Evolutionary conservation across 2,888 invertebrate species (phyloP), one percentile per base, ranked within the genome.

Genomic region (Helobdella robusta): DNA sequence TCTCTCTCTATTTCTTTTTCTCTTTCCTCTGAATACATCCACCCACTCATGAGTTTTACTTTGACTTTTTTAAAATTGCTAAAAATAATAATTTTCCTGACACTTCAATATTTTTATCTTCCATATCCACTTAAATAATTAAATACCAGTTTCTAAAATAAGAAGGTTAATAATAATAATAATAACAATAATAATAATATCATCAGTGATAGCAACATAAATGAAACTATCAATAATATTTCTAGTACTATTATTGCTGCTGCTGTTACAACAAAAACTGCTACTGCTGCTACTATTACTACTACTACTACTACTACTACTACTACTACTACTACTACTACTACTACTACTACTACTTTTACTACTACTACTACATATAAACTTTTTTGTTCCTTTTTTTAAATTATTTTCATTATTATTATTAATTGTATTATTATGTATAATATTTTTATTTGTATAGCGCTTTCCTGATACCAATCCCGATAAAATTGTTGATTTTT

Each of bases 331-430:
- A 52, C 54, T 52, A 52, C 54, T 52, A 52, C 54, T 52, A 52
- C 54, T 52, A 52, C 54, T 52, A 52, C 54, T 52, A 52, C 54
- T 52, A 52, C 54, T 52, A 52, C 54, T 52, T 20, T 20, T 52
- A 52, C 54, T 52, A 52, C 54, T 52, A 52, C 54, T 52, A 52
- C 54, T 52, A 52, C 54, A n/a, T n/a, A n/a, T n/a, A n/a, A n/a
- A n/a, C n/a, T n/a, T n/a, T n/a, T n/a, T n/a, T n/a, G n/a, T n/a
- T n/a, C n/a, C n/a, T n/a, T n/a, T n/a, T n/a, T n/a, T n/a, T n/a
- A n/a, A n/a, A n/a, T n/a, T n/a, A n/a, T n/a, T n/a, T n/a, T n/a
- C n/a, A n/a, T n/a, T n/a, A n/a, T n/a, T n/a, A n/a, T n/a, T n/a
- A n/a, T n/a, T n/a, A n/a, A n/a, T n/a, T n/a, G n/a, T n/a, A n/a